Evolutionary conservation across 2,797 vertebrate species (phyloP), one percentile per base, ranked within the genome.

Genomic region (Syndactyla subalaris): DNA sequence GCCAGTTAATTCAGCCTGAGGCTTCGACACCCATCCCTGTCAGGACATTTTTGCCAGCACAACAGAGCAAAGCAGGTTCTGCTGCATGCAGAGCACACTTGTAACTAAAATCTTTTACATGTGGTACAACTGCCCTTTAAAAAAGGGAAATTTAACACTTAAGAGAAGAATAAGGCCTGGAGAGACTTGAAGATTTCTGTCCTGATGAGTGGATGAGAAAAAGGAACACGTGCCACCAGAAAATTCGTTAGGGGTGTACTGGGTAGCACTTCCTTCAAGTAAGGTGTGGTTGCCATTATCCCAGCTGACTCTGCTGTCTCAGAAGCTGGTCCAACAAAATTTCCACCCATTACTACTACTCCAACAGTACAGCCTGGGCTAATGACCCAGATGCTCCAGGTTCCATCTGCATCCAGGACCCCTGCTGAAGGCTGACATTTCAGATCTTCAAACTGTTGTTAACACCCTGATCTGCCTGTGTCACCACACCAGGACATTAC

Each of bases 21-120:
- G 27, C 80, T 57, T 71, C 0, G 0, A 39, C 12, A 1, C 41
- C 41, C 13, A 2, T 51, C 61, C 46, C 58, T 52, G 48, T 68
- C 76, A 58, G 49, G 58, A 58, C 3, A 1, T 45, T 94, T 92
- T 87, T 76, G 38, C 36, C 55, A 70, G 63, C 32, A 20, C 36
- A 75, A n/a, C n/a, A 73, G 39, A 66, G 30, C 48, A 87, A 76
- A 92, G 65, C 68, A 84, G 58, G 39, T 79, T 72, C 74, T 92
- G 51, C 77, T 81, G 57, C 45, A 38, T 75, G 75, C 30, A 92
- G 29, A 86, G 74, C 52, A 62, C 73, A 20, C 36, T 75, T 70
- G 9, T 27, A 70, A 49, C 59, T 55, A n/a, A 75, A 70, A 74
- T 45, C 23, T 85, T 78, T 45, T 41, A 45, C 27, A 20, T 24